phyloP scores from a whole-genome alignment of 2,797 vertebrate species.

The Telmatherina bonti region DNA sequence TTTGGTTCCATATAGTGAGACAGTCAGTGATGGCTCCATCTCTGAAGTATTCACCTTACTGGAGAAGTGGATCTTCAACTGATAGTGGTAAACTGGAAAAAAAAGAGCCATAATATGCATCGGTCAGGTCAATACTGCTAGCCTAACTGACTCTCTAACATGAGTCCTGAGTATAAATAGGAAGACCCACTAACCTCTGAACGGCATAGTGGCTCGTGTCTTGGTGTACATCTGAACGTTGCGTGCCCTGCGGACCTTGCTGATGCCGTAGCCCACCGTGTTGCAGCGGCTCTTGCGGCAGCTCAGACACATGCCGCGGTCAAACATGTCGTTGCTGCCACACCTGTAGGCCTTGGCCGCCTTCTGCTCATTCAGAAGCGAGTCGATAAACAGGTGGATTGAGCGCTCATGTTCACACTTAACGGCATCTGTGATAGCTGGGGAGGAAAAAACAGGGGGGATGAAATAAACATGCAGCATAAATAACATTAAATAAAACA shows the following conservation, averaged over 20 bases:
- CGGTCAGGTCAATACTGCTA: neutral
- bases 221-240: conserved; percentile 93
- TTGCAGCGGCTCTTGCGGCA: conserved; percentile 94
- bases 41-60: conserved; percentile 69
- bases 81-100: conserved; percentile 84
- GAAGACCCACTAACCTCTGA: conserved; percentile 87
- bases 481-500: neutral
- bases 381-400: conserved; percentile 96
- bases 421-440: conserved; percentile 91
- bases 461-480: neutral
- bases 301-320: conserved; percentile 92
- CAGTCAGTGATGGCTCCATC: conserved; percentile 75
- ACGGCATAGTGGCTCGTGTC: conserved; percentile 92
- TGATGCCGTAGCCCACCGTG: conserved; percentile 91
- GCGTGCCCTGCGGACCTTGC: conserved; percentile 87
- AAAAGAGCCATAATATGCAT: neutral
- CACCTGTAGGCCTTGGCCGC: conserved; percentile 91
- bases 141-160: neutral
- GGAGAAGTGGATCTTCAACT: conserved; percentile 85
- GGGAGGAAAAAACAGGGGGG: neutral
- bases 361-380: conserved; percentile 89
- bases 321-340: conserved; percentile 88
- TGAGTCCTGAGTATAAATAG: neutral
- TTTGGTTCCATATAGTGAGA: conserved; percentile 80
- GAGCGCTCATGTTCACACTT: conserved; percentile 96